These are phyloP conservation scores for Anagyrus pseudococci DNA, from an alignment of 2,888 invertebrate genomes.

Conservation along the genomic window DNA sequence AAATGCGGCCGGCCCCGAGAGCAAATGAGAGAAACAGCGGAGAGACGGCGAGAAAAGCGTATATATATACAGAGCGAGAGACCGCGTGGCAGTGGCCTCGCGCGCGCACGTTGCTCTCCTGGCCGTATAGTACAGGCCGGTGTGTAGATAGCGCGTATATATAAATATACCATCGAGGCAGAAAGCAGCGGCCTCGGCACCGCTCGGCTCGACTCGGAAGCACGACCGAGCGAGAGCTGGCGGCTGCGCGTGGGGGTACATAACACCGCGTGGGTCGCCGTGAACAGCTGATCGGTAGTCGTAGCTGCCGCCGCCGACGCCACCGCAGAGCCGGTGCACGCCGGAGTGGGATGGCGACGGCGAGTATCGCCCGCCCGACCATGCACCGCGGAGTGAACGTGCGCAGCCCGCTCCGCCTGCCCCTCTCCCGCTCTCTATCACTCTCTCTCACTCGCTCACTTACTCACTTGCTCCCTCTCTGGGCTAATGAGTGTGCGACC, in stretches of 20 bases:
- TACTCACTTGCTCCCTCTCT: constrained; percentile 39
- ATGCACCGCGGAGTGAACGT: not conserved
- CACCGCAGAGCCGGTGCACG: constrained; percentile 39
- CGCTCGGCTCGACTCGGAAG: constrained; percentile 65
- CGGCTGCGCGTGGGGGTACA: constrained; percentile 58
- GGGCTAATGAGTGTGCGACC: constrained; percentile 61
- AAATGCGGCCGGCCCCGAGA: no score
- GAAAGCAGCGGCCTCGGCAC: constrained; percentile 25
- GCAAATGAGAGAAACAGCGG: no score
- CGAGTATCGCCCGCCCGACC: not conserved
- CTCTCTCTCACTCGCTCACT: no score
- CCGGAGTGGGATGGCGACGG: not conserved
- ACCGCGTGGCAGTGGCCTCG: constrained; percentile 43
- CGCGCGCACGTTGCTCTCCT: constrained; percentile 36
- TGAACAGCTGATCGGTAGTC: constrained; percentile 43
- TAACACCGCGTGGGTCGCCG: constrained; percentile 24
- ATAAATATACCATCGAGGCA: constrained; percentile 4
- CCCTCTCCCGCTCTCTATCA: no score
- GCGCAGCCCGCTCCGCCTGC: constrained; percentile 8
- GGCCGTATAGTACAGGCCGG: not conserved
- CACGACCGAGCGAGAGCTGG: constrained; percentile 65
- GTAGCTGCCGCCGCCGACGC: constrained; percentile 27
- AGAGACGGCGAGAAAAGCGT: no score
- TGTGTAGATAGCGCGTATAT: not conserved
- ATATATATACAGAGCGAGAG: constrained; percentile 15